Percentiles rank a stretch among this genome's conserved stretches.
phyloP scores from a whole-genome alignment of 2,888 invertebrate species.

The Elgonia sp. region DNA sequence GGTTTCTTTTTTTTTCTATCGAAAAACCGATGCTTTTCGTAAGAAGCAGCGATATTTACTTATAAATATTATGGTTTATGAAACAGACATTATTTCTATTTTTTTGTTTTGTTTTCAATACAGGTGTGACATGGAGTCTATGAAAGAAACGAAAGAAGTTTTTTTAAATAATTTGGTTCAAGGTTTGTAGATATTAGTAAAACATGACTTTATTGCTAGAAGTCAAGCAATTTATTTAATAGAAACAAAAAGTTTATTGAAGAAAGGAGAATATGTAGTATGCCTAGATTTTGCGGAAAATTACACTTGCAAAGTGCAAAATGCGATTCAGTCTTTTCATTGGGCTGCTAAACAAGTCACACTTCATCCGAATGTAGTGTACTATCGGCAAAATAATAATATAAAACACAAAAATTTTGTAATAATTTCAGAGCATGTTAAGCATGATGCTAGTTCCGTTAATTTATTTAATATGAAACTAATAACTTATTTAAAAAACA shows the following conservation, averaged over 20 bases:
- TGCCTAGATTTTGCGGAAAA: conserved; percentile 14
- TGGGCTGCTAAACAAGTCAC: conserved; percentile 5
- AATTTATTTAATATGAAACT: conserved; percentile 27
- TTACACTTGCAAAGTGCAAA: background rate
- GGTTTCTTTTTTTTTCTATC: too few species aligned
- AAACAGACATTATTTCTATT: too few species aligned
- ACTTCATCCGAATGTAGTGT: conserved; percentile 3
- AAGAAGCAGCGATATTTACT: too few species aligned
- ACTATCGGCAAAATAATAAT: background rate
- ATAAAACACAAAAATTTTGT: conserved; percentile 13
- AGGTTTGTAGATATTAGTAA: background rate
- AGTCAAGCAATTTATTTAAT: too few species aligned
- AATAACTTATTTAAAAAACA: conserved; percentile 5
- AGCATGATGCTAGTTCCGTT: conserved; percentile 7
- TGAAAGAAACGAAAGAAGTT: background rate
- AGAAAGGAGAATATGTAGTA: conserved; percentile 16
- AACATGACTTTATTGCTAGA: too few species aligned
- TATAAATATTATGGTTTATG: too few species aligned
- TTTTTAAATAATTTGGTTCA: conserved; percentile 13
- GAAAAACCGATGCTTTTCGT: too few species aligned
- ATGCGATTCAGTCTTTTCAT: conserved; percentile 19
- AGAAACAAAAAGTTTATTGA: too few species aligned
- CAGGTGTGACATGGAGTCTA: background rate
- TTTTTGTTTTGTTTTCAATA: too few species aligned
- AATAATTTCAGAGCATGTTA: background rate